These are phyloP conservation scores for Sinonovacula constricta DNA, from an alignment of 1,140 invertebrate genomes.

Conservation along the genomic window DNA sequence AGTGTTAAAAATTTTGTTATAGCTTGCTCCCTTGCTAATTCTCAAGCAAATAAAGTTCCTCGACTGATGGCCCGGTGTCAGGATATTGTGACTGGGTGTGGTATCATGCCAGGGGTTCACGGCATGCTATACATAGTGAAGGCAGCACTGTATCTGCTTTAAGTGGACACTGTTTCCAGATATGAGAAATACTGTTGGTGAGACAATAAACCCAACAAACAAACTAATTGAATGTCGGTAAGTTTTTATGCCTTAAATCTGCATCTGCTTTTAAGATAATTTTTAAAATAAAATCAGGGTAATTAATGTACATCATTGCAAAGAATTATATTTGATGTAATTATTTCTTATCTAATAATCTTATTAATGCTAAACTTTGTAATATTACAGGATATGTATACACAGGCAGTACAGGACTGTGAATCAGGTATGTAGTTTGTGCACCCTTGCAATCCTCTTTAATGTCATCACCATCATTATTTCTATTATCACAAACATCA, in stretches of 20 bases:
- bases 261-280: background rate
- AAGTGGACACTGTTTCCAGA: background rate
- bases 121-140: background rate
- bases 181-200: background rate
- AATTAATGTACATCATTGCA: too few relatives aligned
- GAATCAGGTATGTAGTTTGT: slow-evolving; percentile 66
- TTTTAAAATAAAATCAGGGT: too few relatives aligned
- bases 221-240: background rate
- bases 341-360: too few relatives aligned
- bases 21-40: background rate
- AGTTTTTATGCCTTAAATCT: background rate
- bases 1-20: background rate
- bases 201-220: background rate
- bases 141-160: background rate
- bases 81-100: background rate
- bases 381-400: slow-evolving; percentile 64
- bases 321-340: too few relatives aligned
- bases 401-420: slow-evolving; percentile 68
- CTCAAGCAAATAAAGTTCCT: background rate
- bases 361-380: too few relatives aligned
- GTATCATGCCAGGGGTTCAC: background rate
- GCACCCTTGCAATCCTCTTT: too few relatives aligned
- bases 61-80: background rate
- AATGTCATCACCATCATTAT: too few relatives aligned
- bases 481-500: too few relatives aligned